Evolutionary conservation across 2,888 invertebrate species (phyloP).

Genomic region (Lasioglossum pauxillum): DNA sequence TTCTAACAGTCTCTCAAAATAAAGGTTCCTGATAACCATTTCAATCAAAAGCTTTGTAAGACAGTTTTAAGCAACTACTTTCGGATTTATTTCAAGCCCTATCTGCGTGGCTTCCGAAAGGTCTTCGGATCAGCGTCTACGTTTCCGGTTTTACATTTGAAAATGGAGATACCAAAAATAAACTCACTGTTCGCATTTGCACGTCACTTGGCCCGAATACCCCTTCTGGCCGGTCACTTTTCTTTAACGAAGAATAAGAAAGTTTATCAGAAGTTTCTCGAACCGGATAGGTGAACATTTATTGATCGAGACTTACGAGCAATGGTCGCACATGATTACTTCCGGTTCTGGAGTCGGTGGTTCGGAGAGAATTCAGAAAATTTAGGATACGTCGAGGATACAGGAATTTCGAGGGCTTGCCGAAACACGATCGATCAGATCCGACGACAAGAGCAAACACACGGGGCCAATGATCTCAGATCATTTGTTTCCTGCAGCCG

Average conservation of each 20-base stretch:
- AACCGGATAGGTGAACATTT: not conserved
- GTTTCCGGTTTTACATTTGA: not conserved
- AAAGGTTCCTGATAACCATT: not conserved
- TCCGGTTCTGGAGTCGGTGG: not conserved
- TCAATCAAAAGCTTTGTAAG: not conserved
- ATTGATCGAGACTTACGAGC: constrained; percentile 74
- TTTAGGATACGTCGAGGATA: not conserved
- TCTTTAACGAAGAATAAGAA: constrained; percentile 55
- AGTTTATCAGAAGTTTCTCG: not conserved
- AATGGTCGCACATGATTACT: constrained; percentile 76
- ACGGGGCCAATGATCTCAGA: constrained; percentile 17
- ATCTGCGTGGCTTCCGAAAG: not conserved
- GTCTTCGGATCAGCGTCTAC: not conserved
- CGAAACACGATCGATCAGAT: not conserved
- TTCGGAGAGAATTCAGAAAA: not conserved
- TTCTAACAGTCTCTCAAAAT: not conserved
- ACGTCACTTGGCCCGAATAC: constrained; percentile 78
- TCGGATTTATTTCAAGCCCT: not conserved
- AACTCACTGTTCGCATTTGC: constrained; percentile 76
- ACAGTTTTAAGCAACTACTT: not conserved
- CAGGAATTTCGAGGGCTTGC: constrained; percentile 46
- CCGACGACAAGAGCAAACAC: constrained; percentile 7
- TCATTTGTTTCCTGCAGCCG: constrained; percentile 39
- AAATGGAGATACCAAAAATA: not conserved
- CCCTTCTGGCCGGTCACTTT: constrained; percentile 77